Percentiles rank a stretch among this genome's conserved stretches.
phyloP scores from a whole-genome alignment of 2,113 vertebrate genomes.

The Zeus faber region DNA sequence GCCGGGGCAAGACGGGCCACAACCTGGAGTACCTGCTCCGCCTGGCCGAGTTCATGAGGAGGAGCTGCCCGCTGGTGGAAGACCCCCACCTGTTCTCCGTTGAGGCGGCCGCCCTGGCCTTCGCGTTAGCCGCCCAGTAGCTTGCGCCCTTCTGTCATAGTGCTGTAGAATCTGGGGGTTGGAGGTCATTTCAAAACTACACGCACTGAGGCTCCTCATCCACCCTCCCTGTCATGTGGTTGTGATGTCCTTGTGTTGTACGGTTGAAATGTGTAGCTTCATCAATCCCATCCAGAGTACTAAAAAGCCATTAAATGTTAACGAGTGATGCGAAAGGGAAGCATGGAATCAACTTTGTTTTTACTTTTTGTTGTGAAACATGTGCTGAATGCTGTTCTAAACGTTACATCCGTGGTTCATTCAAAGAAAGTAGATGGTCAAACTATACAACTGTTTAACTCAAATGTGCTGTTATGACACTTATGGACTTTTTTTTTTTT shows the following conservation, averaged over 20 bases:
- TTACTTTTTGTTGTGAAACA: too few relatives aligned
- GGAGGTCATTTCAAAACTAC: background rate
- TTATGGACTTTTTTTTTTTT: too few relatives aligned
- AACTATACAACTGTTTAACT: too few relatives aligned
- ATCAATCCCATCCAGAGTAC: too few relatives aligned
- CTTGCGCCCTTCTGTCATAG: slow-evolving; percentile 28
- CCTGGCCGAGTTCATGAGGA: slow-evolving; percentile 92
- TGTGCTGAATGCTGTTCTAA: too few relatives aligned
- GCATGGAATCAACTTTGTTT: too few relatives aligned
- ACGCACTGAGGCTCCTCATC: background rate
- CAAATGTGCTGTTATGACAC: too few relatives aligned
- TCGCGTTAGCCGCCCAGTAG: slow-evolving; percentile 59
- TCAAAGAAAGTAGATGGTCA: too few relatives aligned
- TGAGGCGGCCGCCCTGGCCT: slow-evolving; percentile 79
- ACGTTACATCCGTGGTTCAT: too few relatives aligned
- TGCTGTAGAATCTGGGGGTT: background rate
- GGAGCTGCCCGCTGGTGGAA: slow-evolving; percentile 86
- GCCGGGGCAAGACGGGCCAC: slow-evolving; percentile 85
- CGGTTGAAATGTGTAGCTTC: background rate
- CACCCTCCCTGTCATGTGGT: slow-evolving; percentile 1
- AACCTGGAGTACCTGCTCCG: slow-evolving; percentile 94
- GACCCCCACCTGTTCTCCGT: slow-evolving; percentile 91
- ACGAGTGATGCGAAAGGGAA: too few relatives aligned
- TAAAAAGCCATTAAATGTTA: too few relatives aligned
- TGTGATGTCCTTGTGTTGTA: background rate